phyloP scores from a whole-genome alignment of 2,113 vertebrate species.

The Nycticorax nycticorax region DNA sequence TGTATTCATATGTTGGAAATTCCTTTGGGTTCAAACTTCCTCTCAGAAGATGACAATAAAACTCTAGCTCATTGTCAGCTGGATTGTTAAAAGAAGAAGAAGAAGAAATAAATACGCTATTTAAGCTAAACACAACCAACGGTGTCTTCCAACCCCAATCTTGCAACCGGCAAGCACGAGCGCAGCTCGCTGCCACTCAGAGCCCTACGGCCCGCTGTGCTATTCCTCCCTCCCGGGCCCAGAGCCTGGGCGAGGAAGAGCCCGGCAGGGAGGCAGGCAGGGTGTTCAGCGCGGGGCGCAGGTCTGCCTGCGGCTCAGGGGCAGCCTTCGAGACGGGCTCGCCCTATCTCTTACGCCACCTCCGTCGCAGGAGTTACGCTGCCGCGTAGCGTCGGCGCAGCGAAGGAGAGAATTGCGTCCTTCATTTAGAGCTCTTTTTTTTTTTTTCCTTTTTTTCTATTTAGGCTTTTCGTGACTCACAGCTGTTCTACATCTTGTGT shows the following conservation, averaged over 20 bases:
- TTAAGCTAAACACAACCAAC: constrained; percentile 42
- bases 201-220: not conserved
- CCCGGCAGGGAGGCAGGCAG: not conserved
- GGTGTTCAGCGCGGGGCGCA: not conserved
- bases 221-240: not conserved
- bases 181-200: not conserved
- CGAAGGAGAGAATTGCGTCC: not conserved
- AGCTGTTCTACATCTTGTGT: not conserved
- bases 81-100: constrained; percentile 64
- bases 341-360: not conserved
- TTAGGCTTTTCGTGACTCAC: not conserved
- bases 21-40: constrained; percentile 85
- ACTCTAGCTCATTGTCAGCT: constrained; percentile 84
- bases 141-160: constrained; percentile 16
- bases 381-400: fast-evolving
- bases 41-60: constrained; percentile 87
- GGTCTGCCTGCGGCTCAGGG: not conserved
- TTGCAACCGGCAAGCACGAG: not conserved
- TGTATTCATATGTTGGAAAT: constrained; percentile 86
- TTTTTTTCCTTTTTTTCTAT: not conserved
- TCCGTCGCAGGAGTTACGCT: not conserved
- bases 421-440: not conserved
- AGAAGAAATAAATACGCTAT: constrained; percentile 59
- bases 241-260: not conserved
- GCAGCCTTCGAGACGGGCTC: not conserved